These are phyloP conservation scores for Bombus picipes DNA, from an alignment of 1,140 invertebrate species.

Conservation along the genomic window DNA sequence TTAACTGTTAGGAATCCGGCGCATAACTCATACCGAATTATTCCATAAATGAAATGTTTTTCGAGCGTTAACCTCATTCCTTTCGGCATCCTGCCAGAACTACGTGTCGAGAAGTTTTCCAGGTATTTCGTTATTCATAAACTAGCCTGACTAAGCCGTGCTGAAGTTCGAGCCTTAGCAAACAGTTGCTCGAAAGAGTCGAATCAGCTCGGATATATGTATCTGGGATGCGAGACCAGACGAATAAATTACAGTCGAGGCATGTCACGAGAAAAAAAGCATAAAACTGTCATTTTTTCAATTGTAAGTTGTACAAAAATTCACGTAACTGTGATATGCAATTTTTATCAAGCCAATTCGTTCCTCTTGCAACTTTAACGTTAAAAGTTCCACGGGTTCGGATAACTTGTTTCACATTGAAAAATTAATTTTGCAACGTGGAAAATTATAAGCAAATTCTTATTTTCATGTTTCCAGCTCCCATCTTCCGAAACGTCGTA, in stretches of 20 bases:
- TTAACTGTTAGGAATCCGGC: constrained; percentile 25
- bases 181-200: constrained; percentile 26
- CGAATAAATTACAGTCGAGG: neutral
- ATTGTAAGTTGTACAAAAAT: too few relatives aligned
- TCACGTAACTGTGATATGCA: too few relatives aligned
- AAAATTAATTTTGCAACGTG: neutral
- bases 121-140: constrained; percentile 60
- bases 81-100: neutral
- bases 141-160: neutral
- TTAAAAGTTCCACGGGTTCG: too few relatives aligned
- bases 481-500: neutral
- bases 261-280: neutral
- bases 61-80: constrained; percentile 35
- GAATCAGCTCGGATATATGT: constrained; percentile 14
- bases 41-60: constrained; percentile 38
- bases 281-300: too few relatives aligned
- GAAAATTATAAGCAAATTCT: neutral
- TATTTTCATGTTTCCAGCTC: neutral
- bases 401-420: too few relatives aligned
- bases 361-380: too few relatives aligned
- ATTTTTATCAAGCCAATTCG: too few relatives aligned
- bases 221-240: neutral
- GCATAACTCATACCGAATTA: constrained; percentile 10
- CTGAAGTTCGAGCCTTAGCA: constrained; percentile 7
- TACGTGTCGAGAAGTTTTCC: constrained; percentile 38